Evolutionary conservation across 2,888 invertebrate genomes (phyloP).

Genomic region (Hirtodrosophila duncani): DNA sequence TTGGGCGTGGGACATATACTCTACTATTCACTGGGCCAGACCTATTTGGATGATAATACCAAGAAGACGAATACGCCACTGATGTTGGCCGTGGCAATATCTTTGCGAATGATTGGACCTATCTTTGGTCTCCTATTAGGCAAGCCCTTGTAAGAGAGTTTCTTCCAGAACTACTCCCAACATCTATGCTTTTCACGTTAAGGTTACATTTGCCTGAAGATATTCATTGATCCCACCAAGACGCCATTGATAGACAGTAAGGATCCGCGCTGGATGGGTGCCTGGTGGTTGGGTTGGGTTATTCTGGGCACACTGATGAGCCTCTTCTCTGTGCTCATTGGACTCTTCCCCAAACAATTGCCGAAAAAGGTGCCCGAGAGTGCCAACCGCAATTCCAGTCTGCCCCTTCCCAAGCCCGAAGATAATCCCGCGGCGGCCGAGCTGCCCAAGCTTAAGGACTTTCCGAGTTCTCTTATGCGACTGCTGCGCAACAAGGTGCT

Average conservation of each 20-base stretch:
- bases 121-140: conserved; percentile 82
- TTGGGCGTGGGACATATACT: conserved; percentile 84
- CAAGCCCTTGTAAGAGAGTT: conserved; percentile 13
- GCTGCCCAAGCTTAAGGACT: conserved; percentile 79
- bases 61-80: conserved; percentile 83
- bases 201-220: conserved; percentile 79
- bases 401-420: conserved; percentile 65
- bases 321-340: conserved; percentile 82
- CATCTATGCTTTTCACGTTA: rapidly evolving
- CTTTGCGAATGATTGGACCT: conserved; percentile 79
- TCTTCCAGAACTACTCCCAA: too few relatives aligned
- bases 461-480: conserved; percentile 81
- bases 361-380: conserved; percentile 63
- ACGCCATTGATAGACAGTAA: conserved; percentile 81
- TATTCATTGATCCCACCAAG: conserved; percentile 82
- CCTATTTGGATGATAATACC: conserved; percentile 85
- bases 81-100: conserved; percentile 79
- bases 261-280: conserved; percentile 85
- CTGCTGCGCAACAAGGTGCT: conserved; percentile 83
- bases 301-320: conserved; percentile 80
- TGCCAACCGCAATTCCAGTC: conserved; percentile 66
- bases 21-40: conserved; percentile 83
- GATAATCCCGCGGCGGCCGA: conserved; percentile 71
- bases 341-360: conserved; percentile 81
- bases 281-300: conserved; percentile 87